Evolutionary conservation across 2,888 invertebrate species (phyloP), one percentile per base, ranked within the genome.

Genomic region (Apoda limacodes): DNA sequence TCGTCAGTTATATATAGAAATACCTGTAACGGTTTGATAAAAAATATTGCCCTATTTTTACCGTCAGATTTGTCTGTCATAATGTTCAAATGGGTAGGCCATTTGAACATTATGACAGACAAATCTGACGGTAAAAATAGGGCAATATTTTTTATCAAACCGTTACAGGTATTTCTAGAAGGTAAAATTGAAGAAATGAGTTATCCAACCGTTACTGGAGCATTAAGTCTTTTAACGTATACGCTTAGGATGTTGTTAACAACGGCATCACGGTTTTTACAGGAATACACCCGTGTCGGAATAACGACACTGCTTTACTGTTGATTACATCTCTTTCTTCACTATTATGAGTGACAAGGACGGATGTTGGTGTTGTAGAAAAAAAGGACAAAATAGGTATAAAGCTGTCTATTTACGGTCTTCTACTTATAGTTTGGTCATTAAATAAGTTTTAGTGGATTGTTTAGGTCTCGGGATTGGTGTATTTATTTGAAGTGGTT

Each of bases 361-460:
- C 25, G 26, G 23, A 28, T 25, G 30, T 35, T 45, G 34, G 9
- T 13, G 31, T 28, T 27, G 35, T 37, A 25, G 28, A 36, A 37
- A 45, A 44, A 43, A 50, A 46, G 42, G 46, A 48, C 42, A 46
- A 52, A 55, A 60, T 48, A 45, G 49, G 41, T 48, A 55, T 61
- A 59, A 58, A 52, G 42, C 45, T 52, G 52, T 52, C 54, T 61
- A 56, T 63, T 63, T 58, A 55, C 48, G 55, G 53, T 37, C 46
- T 31, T 43, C 48, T 52, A 48, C 46, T 52, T 59, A 51, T 50
- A 50, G 56, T 46, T 40, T 32, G 42, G 50, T 54, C 54, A 45
- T 55, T 49, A 57, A 52, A 46, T 30, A 37, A 42, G 42, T 46
- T 44, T 30, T 25, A 22, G 23, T 25, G 10, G 9, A 30, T 30